Evolutionary conservation across 2,113 vertebrate genomes (phyloP).

Genomic region (Otolemur garnettii): DNA sequence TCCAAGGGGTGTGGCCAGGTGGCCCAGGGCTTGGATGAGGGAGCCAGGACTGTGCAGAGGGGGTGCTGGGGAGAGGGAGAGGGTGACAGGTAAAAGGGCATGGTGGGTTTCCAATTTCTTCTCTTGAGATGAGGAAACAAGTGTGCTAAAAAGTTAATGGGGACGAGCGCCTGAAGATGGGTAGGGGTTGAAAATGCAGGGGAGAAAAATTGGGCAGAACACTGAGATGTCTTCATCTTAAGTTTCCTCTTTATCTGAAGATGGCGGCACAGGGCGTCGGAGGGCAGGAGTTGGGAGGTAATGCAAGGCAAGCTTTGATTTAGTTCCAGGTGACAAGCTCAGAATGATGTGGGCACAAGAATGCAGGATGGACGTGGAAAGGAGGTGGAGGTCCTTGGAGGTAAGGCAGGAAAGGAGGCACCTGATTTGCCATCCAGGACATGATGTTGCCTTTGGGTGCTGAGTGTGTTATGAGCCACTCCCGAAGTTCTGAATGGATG

Average conservation of each 20-base stretch:
- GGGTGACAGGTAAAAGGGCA: no score
- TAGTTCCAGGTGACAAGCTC: background rate
- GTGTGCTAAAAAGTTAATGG: no score
- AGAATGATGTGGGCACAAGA: background rate
- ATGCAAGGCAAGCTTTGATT: background rate
- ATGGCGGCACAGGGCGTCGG: background rate
- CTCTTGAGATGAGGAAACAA: no score
- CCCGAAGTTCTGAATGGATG: background rate
- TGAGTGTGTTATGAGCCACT: no score
- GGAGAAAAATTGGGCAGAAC: background rate
- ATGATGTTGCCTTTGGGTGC: no score
- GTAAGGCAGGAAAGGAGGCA: background rate
- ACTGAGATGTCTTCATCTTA: background rate
- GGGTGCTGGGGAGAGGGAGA: no score
- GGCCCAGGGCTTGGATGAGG: no score
- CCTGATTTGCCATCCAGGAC: background rate
- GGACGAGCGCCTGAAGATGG: no score
- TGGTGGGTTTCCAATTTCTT: no score
- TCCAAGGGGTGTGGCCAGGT: no score
- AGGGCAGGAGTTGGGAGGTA: background rate
- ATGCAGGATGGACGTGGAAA: background rate
- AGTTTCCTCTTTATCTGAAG: background rate
- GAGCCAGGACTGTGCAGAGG: no score
- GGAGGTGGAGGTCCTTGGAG: background rate
- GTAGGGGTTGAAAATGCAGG: no score